A percentile compares a stretch with the other conserved stretches of the same genome.
phyloP scores from a whole-genome alignment of 2,113 vertebrate genomes.

The Microcebus ravelobensis region DNA sequence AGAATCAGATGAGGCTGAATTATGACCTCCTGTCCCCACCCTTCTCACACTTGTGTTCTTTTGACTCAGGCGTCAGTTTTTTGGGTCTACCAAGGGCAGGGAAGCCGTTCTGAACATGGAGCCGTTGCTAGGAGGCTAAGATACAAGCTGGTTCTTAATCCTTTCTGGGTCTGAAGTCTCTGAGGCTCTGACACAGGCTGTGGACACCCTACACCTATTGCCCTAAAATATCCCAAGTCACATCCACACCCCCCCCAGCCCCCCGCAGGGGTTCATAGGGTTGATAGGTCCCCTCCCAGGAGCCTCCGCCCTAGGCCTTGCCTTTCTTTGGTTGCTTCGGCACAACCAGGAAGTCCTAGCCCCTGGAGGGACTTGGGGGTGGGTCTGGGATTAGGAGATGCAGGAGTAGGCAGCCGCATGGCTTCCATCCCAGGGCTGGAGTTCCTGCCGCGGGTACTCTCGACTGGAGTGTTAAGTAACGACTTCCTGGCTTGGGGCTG shows the following conservation, averaged over 20 bases:
- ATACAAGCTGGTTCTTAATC: background rate
- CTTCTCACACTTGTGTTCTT: background rate
- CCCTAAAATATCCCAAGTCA: accelerated
- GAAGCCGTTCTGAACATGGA: background rate
- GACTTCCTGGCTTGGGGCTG: background rate
- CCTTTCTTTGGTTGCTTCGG: background rate
- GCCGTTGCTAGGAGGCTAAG: background rate
- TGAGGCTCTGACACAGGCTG: background rate
- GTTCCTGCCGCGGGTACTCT: background rate
- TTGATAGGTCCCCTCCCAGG: background rate
- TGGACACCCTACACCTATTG: accelerated
- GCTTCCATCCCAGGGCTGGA: background rate
- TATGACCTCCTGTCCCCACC: background rate
- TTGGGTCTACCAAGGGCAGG: background rate
- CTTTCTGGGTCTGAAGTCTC: background rate
- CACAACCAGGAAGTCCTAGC: background rate
- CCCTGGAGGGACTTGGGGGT: background rate
- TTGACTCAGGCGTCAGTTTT: background rate
- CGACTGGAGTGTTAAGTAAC: background rate
- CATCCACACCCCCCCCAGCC: accelerated
- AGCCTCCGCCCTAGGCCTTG: background rate
- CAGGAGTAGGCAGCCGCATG: accelerated
- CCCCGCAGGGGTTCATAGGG: background rate
- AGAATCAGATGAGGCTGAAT: background rate
- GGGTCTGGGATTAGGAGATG: background rate